phyloP scores from a whole-genome alignment of 2,113 vertebrate species.

The Thymallus thymallus region DNA sequence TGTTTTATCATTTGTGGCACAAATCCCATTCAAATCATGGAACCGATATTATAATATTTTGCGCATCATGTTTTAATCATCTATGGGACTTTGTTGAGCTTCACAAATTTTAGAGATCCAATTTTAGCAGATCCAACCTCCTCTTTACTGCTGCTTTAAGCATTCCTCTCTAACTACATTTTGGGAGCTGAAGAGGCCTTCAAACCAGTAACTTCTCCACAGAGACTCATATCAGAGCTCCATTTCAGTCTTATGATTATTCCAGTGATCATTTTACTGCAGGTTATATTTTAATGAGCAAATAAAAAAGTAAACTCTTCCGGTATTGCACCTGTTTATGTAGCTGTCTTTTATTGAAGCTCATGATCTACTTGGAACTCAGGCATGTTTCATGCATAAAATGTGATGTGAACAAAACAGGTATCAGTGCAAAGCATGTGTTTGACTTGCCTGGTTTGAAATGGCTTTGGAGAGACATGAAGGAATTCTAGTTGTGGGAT shows the following conservation, averaged over 20 bases:
- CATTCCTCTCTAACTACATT: neutral
- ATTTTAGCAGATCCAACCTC: neutral
- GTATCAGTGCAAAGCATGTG: neutral
- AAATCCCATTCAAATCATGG: too few relatives aligned
- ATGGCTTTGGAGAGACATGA: too few relatives aligned
- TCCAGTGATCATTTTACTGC: slow-evolving; percentile 34
- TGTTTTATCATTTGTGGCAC: too few relatives aligned
- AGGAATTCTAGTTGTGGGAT: too few relatives aligned
- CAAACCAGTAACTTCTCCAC: neutral
- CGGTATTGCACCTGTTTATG: slow-evolving; percentile 26
- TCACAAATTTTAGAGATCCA: neutral
- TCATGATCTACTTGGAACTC: slow-evolving; percentile 11
- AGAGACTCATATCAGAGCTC: neutral
- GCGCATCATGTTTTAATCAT: too few relatives aligned
- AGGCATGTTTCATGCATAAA: neutral
- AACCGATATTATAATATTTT: too few relatives aligned
- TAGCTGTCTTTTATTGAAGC: slow-evolving; percentile 41
- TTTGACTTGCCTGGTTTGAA: neutral
- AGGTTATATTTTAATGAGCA: slow-evolving; percentile 71
- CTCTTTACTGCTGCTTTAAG: neutral
- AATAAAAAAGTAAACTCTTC: slow-evolving; percentile 46
- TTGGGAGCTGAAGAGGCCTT: neutral
- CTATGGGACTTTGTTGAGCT: too few relatives aligned
- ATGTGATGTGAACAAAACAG: neutral
- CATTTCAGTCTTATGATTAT: neutral